Conservation (phyloP, 1,140 invertebrate genomes). For the Vanessa atalanta region DNA sequence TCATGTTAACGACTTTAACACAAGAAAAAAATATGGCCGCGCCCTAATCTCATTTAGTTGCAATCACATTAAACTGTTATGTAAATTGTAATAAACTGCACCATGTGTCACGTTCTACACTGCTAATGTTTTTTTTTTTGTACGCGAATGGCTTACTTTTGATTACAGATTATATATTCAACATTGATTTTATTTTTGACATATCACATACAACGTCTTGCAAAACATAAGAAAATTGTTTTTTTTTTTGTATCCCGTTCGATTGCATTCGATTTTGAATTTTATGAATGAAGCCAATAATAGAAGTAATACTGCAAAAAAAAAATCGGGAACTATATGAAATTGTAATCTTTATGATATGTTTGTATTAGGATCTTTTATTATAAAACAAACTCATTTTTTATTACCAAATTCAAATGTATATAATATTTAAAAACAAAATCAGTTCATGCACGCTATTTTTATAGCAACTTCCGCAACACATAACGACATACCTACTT, state of each 20-base stretch:
- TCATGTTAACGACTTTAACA: not conserved
- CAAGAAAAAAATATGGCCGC: conserved; percentile 19
- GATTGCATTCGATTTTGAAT: no score
- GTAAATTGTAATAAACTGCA: conserved; percentile 15
- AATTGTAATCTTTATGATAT: no score
- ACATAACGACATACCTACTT: not conserved
- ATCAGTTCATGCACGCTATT: not conserved
- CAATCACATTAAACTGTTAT: conserved; percentile 31
- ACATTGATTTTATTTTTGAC: not conserved
- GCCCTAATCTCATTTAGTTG: conserved; percentile 25
- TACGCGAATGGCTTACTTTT: not conserved
- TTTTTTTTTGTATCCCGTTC: no score
- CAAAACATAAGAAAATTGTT: no score
- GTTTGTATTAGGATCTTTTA: no score
- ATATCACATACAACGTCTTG: no score
- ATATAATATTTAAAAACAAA: not conserved
- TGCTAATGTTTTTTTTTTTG: not conserved
- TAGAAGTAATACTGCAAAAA: no score
- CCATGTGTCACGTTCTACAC: conserved; percentile 3
- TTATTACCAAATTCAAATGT: not conserved
- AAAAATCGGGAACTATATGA: no score
- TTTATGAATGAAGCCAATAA: no score
- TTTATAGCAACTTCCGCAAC: not conserved
- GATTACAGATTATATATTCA: not conserved
- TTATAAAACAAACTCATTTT: no score